phyloP scores from a whole-genome alignment of 2,888 invertebrate species.

The Bursaphelenchus okinawaensis region DNA sequence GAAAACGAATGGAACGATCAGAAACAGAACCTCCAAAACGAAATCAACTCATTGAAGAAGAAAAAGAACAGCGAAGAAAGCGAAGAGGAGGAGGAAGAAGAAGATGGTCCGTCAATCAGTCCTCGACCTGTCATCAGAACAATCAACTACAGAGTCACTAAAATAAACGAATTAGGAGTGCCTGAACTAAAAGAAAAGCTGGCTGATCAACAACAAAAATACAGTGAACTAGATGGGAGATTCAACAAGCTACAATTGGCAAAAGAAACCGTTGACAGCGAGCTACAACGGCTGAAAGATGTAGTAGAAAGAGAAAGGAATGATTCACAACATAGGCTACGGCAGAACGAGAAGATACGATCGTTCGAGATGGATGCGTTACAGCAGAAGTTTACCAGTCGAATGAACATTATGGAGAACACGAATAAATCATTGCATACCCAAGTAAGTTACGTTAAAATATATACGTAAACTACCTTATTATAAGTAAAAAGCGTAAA shows the following conservation, averaged over 20 bases:
- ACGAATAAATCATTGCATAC: constrained; percentile 55
- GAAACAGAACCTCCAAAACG: constrained; percentile 26
- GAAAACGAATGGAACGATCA: constrained; percentile 32
- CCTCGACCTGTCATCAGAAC: constrained; percentile 8
- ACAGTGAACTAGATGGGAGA: constrained; percentile 33
- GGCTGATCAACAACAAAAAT: constrained; percentile 39
- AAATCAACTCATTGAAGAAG: constrained; percentile 22
- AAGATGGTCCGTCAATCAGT: background rate
- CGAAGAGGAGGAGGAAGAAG: constrained; percentile 13
- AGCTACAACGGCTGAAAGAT: constrained; percentile 38
- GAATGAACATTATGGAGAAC: constrained; percentile 57
- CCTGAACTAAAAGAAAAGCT: constrained; percentile 46
- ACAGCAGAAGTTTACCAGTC: constrained; percentile 55
- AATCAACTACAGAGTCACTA: constrained; percentile 28
- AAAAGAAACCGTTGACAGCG: constrained; percentile 48
- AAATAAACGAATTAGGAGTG: constrained; percentile 17
- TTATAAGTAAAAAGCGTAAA: too few relatives aligned
- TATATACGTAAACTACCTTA: too few relatives aligned
- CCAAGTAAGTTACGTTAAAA: constrained; percentile 38
- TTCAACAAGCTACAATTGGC: constrained; percentile 39
- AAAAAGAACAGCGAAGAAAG: constrained; percentile 6
- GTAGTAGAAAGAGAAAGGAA: constrained; percentile 48
- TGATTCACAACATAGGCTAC: constrained; percentile 45
- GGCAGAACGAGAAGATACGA: constrained; percentile 53
- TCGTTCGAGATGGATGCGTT: constrained; percentile 53